Percentiles rank a stretch among this genome's conserved stretches.
Conservation (phyloP, 2,797 vertebrate species). For the Tokudaia muenninki region DNA sequence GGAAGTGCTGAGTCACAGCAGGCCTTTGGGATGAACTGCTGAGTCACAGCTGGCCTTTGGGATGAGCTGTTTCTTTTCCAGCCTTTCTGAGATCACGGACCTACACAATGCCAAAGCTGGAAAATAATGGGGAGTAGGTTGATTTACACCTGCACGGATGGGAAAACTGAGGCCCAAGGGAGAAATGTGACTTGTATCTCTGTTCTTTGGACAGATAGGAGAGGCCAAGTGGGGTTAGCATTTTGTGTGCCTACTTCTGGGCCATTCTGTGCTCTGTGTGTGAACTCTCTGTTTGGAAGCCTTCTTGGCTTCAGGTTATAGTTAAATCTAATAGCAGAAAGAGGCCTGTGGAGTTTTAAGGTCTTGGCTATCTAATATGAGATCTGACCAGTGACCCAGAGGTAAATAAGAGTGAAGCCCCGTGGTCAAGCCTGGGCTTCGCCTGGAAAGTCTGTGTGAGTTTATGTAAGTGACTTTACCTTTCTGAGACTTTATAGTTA, state of each 20-base stretch:
- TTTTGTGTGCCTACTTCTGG: neutral
- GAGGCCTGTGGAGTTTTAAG: neutral
- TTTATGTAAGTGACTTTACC: neutral
- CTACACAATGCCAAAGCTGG: neutral
- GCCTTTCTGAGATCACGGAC: neutral
- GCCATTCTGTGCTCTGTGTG: neutral
- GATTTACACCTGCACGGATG: neutral
- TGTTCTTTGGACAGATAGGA: neutral
- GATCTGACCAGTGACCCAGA: neutral
- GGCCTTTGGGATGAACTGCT: neutral
- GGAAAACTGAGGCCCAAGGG: constrained; percentile 12
- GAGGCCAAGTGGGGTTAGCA: rapidly evolving
- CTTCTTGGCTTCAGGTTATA: neutral
- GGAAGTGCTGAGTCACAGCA: neutral
- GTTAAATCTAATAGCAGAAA: neutral
- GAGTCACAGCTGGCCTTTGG: constrained; percentile 14
- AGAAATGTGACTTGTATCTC: neutral
- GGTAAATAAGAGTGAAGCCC: neutral
- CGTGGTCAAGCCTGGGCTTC: neutral
- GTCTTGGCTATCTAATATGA: neutral
- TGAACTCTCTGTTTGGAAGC: neutral
- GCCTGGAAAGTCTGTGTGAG: neutral
- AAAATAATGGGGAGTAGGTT: neutral
- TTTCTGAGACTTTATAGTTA: constrained; percentile 4
- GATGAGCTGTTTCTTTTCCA: neutral